These are phyloP conservation scores for Polydrusus cervinus DNA, from an alignment of 2,888 invertebrate species.

Conservation along the genomic window DNA sequence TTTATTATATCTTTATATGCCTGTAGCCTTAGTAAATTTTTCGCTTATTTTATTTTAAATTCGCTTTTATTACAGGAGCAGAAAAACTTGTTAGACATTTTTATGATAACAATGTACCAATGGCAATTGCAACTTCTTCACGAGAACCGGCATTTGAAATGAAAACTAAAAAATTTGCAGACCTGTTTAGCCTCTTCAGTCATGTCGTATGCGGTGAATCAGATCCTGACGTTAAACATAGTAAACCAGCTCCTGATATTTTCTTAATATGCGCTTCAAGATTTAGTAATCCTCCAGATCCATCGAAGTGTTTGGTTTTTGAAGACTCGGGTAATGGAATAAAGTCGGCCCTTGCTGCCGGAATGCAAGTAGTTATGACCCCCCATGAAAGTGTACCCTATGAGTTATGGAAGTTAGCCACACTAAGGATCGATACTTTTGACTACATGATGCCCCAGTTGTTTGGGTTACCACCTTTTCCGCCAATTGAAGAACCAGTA, in stretches of 20 bases:
- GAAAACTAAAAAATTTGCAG: constrained; percentile 78
- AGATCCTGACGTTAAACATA: constrained; percentile 87
- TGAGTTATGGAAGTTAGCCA: constrained; percentile 76
- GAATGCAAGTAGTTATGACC: constrained; percentile 91
- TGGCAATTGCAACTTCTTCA: constrained; percentile 92
- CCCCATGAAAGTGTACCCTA: constrained; percentile 76
- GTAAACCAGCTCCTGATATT: constrained; percentile 93
- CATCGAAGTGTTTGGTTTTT: constrained; percentile 85
- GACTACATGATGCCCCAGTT: constrained; percentile 87
- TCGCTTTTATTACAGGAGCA: constrained; percentile 79
- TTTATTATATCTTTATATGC: too few relatives aligned
- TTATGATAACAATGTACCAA: constrained; percentile 82
- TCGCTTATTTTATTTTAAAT: too few relatives aligned
- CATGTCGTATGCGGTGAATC: constrained; percentile 88
- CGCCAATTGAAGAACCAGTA: constrained; percentile 24
- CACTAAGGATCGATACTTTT: constrained; percentile 82
- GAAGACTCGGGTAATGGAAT: constrained; percentile 95
- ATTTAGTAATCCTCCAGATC: constrained; percentile 80
- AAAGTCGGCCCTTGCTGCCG: constrained; percentile 82
- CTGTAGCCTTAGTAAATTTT: too few relatives aligned
- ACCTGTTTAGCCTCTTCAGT: constrained; percentile 80
- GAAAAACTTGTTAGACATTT: constrained; percentile 85
- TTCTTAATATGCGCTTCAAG: constrained; percentile 78
- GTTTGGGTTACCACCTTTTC: constrained; percentile 87
- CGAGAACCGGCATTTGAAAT: constrained; percentile 80